These are phyloP conservation scores for Oppia nitens DNA, from an alignment of 1,140 invertebrate species.

Conservation along the genomic window DNA sequence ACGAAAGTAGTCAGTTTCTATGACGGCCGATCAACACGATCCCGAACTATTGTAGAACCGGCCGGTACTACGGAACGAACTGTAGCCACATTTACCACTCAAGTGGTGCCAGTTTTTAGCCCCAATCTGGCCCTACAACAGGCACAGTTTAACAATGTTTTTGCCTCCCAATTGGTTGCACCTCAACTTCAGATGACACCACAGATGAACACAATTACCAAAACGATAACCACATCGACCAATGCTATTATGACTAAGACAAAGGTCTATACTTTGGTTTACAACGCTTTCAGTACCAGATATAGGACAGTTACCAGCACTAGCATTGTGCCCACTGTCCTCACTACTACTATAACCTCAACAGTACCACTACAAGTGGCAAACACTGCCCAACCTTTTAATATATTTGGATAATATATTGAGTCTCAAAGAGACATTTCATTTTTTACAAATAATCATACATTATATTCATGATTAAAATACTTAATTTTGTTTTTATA, in stretches of 20 bases:
- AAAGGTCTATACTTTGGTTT: slow-evolving; percentile 23
- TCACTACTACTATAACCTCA: slow-evolving; percentile 19
- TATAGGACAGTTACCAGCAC: slow-evolving; percentile 24
- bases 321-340: slow-evolving; percentile 20
- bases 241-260: slow-evolving; percentile 20
- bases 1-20: slow-evolving; percentile 26
- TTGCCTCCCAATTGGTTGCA: slow-evolving; percentile 12
- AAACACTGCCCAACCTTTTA: not conserved
- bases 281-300: slow-evolving; percentile 24
- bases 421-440: too few relatives aligned
- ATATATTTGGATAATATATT: not conserved
- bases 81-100: slow-evolving; percentile 22
- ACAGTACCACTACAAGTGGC: slow-evolving; percentile 11
- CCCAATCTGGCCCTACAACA: slow-evolving; percentile 18
- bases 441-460: too few relatives aligned
- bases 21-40: slow-evolving; percentile 24
- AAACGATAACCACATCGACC: slow-evolving; percentile 22
- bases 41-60: slow-evolving; percentile 23
- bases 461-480: too few relatives aligned
- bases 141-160: slow-evolving; percentile 15
- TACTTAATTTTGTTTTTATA: too few relatives aligned
- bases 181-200: slow-evolving; percentile 12
- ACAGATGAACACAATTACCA: slow-evolving; percentile 1
- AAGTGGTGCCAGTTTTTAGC: slow-evolving; percentile 21
- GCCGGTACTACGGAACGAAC: slow-evolving; percentile 19